These are phyloP conservation scores for Escarpia spicata DNA, from an alignment of 2,888 invertebrate genomes.

Conservation along the genomic window DNA sequence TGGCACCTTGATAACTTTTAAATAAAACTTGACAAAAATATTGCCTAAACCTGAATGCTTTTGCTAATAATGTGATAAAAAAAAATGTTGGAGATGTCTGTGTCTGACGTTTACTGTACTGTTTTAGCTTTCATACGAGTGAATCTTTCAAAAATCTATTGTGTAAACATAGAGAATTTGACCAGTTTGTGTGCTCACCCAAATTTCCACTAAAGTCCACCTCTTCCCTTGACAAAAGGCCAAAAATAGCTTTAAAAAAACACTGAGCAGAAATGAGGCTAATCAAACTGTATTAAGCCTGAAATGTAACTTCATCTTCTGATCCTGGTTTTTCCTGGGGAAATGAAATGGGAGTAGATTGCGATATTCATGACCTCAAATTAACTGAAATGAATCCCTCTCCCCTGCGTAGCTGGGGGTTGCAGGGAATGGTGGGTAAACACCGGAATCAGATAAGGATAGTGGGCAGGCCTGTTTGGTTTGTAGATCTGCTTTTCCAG, in stretches of 20 bases:
- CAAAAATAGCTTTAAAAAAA: not conserved
- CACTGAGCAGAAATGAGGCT: not conserved
- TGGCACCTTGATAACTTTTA: not conserved
- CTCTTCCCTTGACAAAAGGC: not conserved
- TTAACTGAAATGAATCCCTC: slow-evolving; percentile 16
- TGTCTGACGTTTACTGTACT: too few species aligned
- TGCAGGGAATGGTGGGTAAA: not conserved
- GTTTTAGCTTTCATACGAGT: not conserved
- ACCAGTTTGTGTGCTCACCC: not conserved
- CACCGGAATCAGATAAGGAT: not conserved
- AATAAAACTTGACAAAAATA: too few species aligned
- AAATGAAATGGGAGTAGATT: not conserved
- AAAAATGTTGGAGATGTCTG: too few species aligned
- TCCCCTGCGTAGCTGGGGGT: not conserved
- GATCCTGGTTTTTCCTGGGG: not conserved
- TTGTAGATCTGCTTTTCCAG: not conserved
- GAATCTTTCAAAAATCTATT: not conserved
- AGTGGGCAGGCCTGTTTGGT: not conserved
- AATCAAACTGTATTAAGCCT: slow-evolving; percentile 4
- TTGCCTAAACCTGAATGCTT: too few species aligned
- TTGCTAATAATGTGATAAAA: too few species aligned
- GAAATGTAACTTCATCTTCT: not conserved
- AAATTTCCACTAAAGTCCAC: not conserved
- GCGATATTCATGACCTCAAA: not conserved
- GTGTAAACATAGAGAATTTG: not conserved